A percentile compares a stretch with the other conserved stretches of the same genome.
phyloP scores from a whole-genome alignment of 2,888 invertebrate genomes.

The Silvanus unidentatus region DNA sequence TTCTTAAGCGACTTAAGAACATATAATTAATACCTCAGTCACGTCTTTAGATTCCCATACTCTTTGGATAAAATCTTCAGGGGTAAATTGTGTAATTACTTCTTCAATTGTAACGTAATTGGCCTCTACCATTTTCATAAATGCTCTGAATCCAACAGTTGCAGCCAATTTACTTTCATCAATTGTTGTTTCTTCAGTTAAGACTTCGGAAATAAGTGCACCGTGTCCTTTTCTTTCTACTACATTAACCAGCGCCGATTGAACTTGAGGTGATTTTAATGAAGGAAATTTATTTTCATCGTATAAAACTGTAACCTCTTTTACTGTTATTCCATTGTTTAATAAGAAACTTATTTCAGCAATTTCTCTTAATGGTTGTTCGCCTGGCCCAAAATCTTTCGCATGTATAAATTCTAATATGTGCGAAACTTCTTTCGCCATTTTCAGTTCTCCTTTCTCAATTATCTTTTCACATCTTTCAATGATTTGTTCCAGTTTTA shows the following conservation, averaged over 20 bases:
- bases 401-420: conserved; percentile 67
- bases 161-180: conserved; percentile 73
- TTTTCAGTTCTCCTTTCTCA: conserved; percentile 53
- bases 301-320: conserved; percentile 72
- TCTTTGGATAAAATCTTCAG: conserved; percentile 75
- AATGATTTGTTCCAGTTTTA: conserved; percentile 52
- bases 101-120: conserved; percentile 78
- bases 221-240: conserved; percentile 81
- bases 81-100: conserved; percentile 73
- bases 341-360: conserved; percentile 77
- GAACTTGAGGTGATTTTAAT: conserved; percentile 72
- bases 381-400: conserved; percentile 75
- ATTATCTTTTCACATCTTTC: conserved; percentile 53
- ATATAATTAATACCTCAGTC: conserved; percentile 50
- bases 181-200: conserved; percentile 72
- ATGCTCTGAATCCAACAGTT: conserved; percentile 78
- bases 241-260: conserved; percentile 76
- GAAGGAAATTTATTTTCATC: conserved; percentile 75
- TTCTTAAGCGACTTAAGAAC: not conserved
- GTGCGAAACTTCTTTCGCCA: conserved; percentile 70
- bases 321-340: conserved; percentile 67
- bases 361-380: conserved; percentile 70
- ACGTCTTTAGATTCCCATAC: conserved; percentile 74
- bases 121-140: conserved; percentile 78
- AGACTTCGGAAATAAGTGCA: conserved; percentile 71